phyloP scores from a whole-genome alignment of 2,888 invertebrate species.

The Polylopha cassiicola region DNA sequence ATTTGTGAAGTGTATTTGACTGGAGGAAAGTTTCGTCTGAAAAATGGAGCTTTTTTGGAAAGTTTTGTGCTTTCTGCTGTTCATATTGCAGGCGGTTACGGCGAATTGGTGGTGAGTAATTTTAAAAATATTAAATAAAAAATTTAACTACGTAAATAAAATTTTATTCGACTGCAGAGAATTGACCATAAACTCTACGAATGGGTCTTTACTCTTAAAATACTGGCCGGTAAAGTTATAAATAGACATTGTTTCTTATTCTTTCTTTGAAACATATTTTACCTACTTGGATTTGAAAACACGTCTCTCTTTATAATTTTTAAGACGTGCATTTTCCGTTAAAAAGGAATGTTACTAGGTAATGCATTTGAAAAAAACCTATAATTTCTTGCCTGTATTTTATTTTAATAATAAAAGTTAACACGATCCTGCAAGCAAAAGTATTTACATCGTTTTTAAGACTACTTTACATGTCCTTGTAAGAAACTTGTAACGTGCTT shows the following conservation, averaged over 20 bases:
- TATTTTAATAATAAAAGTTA: too few species aligned
- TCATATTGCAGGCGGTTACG: constrained; percentile 56
- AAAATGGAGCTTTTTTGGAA: constrained; percentile 67
- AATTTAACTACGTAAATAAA: constrained; percentile 7
- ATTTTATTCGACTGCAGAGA: constrained; percentile 2
- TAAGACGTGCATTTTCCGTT: too few species aligned
- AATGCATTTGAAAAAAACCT: too few species aligned
- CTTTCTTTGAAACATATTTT: constrained; percentile 1
- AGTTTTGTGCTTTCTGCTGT: constrained; percentile 53
- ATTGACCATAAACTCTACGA: constrained; percentile 12
- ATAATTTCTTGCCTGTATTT: too few species aligned
- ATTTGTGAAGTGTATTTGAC: constrained; percentile 33
- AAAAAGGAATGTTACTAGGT: too few species aligned
- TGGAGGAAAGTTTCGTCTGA: constrained; percentile 35
- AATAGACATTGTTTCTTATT: constrained; percentile 4
- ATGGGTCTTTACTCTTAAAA: constrained; percentile 11
- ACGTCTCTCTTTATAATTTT: neutral
- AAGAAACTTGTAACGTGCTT: too few species aligned
- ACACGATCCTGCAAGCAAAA: too few species aligned
- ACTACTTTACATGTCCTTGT: too few species aligned
- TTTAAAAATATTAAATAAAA: constrained; percentile 10
- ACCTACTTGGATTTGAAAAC: neutral
- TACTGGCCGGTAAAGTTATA: constrained; percentile 7
- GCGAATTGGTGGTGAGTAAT: constrained; percentile 70
- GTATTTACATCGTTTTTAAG: too few species aligned